These are phyloP conservation scores for Alligator sinensis DNA, from an alignment of 2,113 vertebrate genomes.

Conservation along the genomic window DNA sequence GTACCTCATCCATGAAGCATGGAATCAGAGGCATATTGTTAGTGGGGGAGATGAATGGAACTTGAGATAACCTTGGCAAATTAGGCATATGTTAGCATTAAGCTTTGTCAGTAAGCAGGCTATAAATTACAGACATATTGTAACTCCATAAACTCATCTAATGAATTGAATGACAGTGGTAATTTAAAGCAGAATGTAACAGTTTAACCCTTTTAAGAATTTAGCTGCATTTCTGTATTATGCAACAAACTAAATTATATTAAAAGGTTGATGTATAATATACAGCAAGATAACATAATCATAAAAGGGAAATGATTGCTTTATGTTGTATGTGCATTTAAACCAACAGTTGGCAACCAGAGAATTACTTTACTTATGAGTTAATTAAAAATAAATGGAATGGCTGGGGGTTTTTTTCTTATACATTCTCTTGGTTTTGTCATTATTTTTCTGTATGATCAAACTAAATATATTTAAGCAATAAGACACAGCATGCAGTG, in stretches of 20 bases:
- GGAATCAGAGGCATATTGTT: conserved; percentile 80
- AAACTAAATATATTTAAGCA: conserved; percentile 51
- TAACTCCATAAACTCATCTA: conserved; percentile 83
- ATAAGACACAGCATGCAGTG: conserved; percentile 11
- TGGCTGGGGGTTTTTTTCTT: not conserved
- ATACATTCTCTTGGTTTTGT: not conserved
- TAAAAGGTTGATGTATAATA: conserved; percentile 29
- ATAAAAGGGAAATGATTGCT: not conserved
- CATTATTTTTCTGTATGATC: conserved; percentile 43
- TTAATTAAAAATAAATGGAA: conserved; percentile 21
- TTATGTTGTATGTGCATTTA: not conserved
- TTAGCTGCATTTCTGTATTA: conserved; percentile 63
- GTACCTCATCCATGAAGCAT: conserved; percentile 77
- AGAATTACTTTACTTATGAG: conserved; percentile 5
- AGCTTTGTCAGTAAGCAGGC: conserved; percentile 81
- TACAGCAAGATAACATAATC: not conserved
- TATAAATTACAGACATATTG: conserved; percentile 84
- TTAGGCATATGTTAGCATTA: conserved; percentile 84
- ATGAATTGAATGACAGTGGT: conserved; percentile 80
- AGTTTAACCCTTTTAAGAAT: conserved; percentile 78
- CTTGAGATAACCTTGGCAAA: conserved; percentile 85
- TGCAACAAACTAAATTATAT: conserved; percentile 54
- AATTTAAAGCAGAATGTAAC: conserved; percentile 74
- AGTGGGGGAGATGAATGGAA: conserved; percentile 83
- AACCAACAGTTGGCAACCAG: not conserved